These are phyloP conservation scores for Rhegmatorhina hoffmannsi DNA, from an alignment of 2,113 vertebrate species.

Conservation along the genomic window DNA sequence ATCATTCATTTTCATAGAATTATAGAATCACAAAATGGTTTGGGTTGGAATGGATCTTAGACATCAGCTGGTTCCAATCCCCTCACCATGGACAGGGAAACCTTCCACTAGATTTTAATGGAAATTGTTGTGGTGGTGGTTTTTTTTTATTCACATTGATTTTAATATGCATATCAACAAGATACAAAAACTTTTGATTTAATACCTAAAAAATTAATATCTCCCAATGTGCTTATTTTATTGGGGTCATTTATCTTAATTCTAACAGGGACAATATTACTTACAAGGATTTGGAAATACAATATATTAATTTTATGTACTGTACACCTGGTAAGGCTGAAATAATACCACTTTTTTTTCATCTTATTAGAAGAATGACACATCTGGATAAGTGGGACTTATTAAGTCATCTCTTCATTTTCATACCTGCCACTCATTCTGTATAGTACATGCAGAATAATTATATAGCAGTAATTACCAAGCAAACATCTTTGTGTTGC, in stretches of 20 bases:
- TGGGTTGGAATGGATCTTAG: neutral
- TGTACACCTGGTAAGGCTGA: slow-evolving; percentile 1
- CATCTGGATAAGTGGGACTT: neutral
- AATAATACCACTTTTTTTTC: neutral
- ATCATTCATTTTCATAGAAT: neutral
- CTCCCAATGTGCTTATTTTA: slow-evolving; percentile 31
- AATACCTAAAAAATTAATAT: neutral
- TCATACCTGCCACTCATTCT: slow-evolving; percentile 12
- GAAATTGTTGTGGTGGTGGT: neutral
- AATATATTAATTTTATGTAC: slow-evolving; percentile 50
- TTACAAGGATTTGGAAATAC: slow-evolving; percentile 11
- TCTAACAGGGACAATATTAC: neutral
- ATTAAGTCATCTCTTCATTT: slow-evolving; percentile 24
- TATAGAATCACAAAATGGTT: neutral
- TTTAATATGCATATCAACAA: slow-evolving; percentile 1
- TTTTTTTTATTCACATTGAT: neutral
- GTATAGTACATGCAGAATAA: neutral
- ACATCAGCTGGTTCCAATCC: neutral
- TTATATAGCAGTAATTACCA: slow-evolving; percentile 20
- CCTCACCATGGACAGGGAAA: neutral
- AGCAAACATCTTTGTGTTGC: neutral
- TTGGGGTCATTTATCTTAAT: slow-evolving; percentile 47
- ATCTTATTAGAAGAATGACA: neutral
- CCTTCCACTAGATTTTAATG: neutral
- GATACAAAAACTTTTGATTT: neutral